Conservation (phyloP, 1,140 invertebrate species). For the Ladona fulva region DNA sequence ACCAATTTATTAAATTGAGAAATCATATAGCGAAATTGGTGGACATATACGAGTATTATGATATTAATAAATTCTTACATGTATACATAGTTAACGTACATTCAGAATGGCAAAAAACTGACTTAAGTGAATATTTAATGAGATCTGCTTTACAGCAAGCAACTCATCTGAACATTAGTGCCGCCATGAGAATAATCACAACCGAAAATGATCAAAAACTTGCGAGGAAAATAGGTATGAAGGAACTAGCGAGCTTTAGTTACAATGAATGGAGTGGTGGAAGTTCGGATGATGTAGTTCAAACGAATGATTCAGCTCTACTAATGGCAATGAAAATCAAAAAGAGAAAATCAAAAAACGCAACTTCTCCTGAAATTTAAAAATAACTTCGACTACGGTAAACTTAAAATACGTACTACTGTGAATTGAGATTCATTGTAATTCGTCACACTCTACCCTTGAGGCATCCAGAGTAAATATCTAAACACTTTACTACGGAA, state of each 20-base stretch:
- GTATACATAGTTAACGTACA: background rate
- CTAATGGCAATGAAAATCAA: conserved; percentile 11
- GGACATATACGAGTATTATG: background rate
- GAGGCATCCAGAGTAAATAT: too few relatives aligned
- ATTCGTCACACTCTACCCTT: too few relatives aligned
- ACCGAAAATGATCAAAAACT: background rate
- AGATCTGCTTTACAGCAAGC: background rate
- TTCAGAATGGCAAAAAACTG: background rate
- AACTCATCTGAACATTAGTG: background rate
- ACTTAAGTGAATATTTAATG: background rate
- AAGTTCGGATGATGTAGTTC: background rate
- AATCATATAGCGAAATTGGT: background rate
- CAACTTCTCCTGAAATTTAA: too few relatives aligned
- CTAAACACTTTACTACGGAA: too few relatives aligned
- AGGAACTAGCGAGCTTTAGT: background rate
- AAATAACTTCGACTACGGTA: too few relatives aligned
- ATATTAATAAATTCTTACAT: background rate
- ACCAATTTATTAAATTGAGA: background rate
- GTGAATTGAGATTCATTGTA: too few relatives aligned
- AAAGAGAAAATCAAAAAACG: too few relatives aligned
- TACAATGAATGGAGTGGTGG: background rate
- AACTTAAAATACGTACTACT: too few relatives aligned
- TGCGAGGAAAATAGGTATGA: background rate
- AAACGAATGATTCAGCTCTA: background rate
- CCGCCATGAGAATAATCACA: background rate